Percentiles rank a stretch among this genome's conserved stretches.
phyloP scores from a whole-genome alignment of 2,797 vertebrate species.

The Typhlichthys subterraneus region DNA sequence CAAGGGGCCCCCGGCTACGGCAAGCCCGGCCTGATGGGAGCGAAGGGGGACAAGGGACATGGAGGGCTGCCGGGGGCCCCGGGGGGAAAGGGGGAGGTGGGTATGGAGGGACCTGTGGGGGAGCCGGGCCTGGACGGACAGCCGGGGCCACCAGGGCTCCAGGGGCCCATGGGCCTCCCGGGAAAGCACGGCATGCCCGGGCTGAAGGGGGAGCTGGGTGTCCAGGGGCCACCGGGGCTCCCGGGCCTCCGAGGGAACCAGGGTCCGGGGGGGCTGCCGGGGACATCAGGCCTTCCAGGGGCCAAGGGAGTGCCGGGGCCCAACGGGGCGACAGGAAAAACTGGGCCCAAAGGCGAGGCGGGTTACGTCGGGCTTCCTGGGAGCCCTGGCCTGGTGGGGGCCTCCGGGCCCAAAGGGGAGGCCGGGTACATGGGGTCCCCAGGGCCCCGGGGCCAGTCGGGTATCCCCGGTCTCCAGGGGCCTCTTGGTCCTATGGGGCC shows the following conservation, averaged over 20 bases:
- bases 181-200: conserved; percentile 92
- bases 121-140: conserved; percentile 86
- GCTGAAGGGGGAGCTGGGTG: conserved; percentile 87
- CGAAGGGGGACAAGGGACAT: conserved; percentile 91
- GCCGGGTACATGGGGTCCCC: conserved; percentile 87
- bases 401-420: conserved; percentile 87
- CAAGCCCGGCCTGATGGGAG: conserved; percentile 88
- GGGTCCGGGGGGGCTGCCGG: conserved; percentile 84
- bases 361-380: conserved; percentile 90
- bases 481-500: conserved; percentile 94
- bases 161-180: conserved; percentile 92
- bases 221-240: conserved; percentile 85
- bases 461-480: conserved; percentile 94
- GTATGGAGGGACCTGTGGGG: conserved; percentile 83
- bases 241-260: conserved; percentile 92
- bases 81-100: conserved; percentile 90
- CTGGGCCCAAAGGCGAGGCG: conserved; percentile 90
- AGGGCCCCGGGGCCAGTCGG: conserved; percentile 90
- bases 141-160: conserved; percentile 84
- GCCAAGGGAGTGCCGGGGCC: conserved; percentile 89
- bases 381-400: conserved; percentile 84
- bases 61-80: conserved; percentile 83
- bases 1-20: conserved; percentile 90
- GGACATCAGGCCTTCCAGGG: conserved; percentile 90
- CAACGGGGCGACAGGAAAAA: conserved; percentile 85